These are phyloP conservation scores for Aspidiotus destructor DNA, from an alignment of 2,888 invertebrate genomes.

Conservation along the genomic window DNA sequence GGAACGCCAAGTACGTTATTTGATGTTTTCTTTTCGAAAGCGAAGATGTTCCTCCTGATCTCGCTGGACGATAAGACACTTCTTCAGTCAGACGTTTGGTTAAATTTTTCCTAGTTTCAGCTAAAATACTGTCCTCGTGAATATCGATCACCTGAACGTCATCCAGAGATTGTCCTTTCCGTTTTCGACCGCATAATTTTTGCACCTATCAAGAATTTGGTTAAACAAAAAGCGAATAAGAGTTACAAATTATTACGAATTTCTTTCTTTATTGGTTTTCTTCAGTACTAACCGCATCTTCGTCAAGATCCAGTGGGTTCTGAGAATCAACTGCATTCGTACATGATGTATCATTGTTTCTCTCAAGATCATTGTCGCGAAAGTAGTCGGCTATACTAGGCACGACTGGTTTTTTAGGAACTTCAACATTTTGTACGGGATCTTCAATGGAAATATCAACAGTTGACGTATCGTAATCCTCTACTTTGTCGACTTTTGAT, in stretches of 20 bases:
- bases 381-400: neutral
- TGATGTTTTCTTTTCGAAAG: constrained; percentile 80
- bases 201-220: constrained; percentile 46
- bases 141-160: constrained; percentile 26
- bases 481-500: constrained; percentile 35
- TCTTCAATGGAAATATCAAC: constrained; percentile 23
- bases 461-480: constrained; percentile 16
- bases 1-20: constrained; percentile 86
- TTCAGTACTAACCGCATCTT: constrained; percentile 19
- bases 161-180: constrained; percentile 43
- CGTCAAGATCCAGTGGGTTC: constrained; percentile 9
- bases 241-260: neutral
- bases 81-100: constrained; percentile 68
- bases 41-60: constrained; percentile 45
- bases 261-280: neutral
- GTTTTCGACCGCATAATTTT: constrained; percentile 58
- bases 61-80: constrained; percentile 41
- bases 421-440: neutral
- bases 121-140: constrained; percentile 57
- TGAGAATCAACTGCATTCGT: neutral
- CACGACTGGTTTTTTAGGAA: neutral
- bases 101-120: constrained; percentile 74
- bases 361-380: neutral
- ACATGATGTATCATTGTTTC: neutral
- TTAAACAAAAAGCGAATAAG: neutral